Evolutionary conservation across 1,140 invertebrate genomes (phyloP).

Genomic region (Drosophila mayri): DNA sequence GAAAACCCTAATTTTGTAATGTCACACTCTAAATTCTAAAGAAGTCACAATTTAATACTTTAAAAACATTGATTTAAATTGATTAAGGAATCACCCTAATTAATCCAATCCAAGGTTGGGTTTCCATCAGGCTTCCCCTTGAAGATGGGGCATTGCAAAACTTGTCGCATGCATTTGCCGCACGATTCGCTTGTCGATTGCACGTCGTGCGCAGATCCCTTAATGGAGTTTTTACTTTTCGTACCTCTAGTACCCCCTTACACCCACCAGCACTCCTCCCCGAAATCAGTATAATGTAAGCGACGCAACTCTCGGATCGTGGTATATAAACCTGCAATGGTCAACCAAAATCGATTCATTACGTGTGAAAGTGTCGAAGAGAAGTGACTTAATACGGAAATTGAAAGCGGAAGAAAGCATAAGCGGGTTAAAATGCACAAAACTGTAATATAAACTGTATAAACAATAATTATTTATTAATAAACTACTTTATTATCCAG

Average conservation of each 20-base stretch:
- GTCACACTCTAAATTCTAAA: no score
- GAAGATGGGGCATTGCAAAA: constrained; percentile 62
- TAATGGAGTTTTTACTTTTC: constrained; percentile 71
- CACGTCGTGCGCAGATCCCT: constrained; percentile 68
- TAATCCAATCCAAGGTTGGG: neutral
- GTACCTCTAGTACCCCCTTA: constrained; percentile 3
- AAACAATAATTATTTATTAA: no score
- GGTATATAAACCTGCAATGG: constrained; percentile 64
- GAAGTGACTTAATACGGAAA: constrained; percentile 46
- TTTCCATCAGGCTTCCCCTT: neutral
- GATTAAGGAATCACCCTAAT: constrained; percentile 4
- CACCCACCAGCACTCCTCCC: constrained; percentile 8
- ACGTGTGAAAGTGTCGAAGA: constrained; percentile 66
- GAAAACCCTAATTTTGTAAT: neutral
- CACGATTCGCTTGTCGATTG: constrained; percentile 76
- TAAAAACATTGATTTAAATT: neutral
- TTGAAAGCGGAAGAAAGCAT: constrained; percentile 35
- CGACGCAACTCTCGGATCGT: constrained; percentile 30
- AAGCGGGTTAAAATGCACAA: constrained; percentile 38
- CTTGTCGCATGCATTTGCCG: constrained; percentile 73
- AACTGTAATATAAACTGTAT: constrained; percentile 18
- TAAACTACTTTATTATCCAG: constrained; percentile 1
- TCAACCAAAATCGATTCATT: constrained; percentile 70
- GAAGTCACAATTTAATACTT: neutral
- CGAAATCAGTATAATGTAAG: constrained; percentile 47